Percentiles rank a stretch among this genome's conserved stretches.
Evolutionary conservation across 2,888 invertebrate species (phyloP).

Genomic region (Buathra laborator): DNA sequence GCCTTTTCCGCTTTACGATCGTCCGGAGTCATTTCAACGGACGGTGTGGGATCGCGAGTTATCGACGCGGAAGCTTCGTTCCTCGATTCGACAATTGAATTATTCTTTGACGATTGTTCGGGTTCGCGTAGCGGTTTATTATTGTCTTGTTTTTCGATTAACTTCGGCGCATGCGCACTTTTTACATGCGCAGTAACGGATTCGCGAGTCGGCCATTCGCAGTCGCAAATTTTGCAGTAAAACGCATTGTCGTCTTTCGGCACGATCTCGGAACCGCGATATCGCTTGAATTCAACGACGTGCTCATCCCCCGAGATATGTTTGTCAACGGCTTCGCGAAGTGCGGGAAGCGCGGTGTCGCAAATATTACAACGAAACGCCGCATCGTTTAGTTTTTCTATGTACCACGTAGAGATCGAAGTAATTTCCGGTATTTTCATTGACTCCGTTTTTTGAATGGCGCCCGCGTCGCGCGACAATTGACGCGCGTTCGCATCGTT

Average conservation of each 20-base stretch:
- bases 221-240: background rate
- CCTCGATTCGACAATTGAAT: background rate
- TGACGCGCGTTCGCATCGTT: background rate
- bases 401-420: background rate
- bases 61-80: background rate
- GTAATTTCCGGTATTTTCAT: background rate
- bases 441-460: background rate
- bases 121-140: background rate
- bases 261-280: background rate
- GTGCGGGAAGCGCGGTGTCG: background rate
- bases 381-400: background rate
- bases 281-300: background rate
- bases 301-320: background rate
- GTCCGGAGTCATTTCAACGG: background rate
- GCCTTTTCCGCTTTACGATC: too few relatives aligned
- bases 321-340: too few relatives aligned
- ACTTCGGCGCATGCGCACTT: background rate
- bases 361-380: conserved; percentile 5
- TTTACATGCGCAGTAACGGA: background rate
- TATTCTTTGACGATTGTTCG: background rate
- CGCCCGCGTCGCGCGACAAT: background rate
- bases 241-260: background rate
- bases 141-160: background rate
- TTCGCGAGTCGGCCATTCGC: background rate
- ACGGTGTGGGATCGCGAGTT: background rate